A percentile compares a stretch with the other conserved stretches of the same genome.
Conservation (phyloP, 1,140 invertebrate species). For the Drosophila bipectinata region DNA sequence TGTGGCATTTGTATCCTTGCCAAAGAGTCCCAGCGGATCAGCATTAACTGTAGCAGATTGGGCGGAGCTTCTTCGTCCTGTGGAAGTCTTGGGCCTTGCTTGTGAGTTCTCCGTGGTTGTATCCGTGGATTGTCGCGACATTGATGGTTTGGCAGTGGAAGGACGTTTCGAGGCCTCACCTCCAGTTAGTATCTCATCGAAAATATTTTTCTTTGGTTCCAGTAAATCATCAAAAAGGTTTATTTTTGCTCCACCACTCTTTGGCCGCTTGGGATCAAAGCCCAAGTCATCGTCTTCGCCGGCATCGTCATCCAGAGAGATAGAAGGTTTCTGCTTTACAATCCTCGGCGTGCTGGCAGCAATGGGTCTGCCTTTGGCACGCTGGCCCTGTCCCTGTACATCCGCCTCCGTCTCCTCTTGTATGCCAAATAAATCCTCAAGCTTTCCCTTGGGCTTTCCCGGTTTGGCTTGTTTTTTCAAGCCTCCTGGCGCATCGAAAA, state of each 20-base stretch:
- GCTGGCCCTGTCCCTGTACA: constrained; percentile 30
- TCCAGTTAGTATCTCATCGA: constrained; percentile 55
- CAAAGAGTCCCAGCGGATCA: constrained; percentile 76
- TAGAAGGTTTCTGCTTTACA: constrained; percentile 70
- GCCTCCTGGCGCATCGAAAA: constrained; percentile 83
- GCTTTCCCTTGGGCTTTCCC: constrained; percentile 53
- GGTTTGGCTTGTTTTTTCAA: constrained; percentile 49
- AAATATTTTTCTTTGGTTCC: constrained; percentile 67
- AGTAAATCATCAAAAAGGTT: constrained; percentile 65
- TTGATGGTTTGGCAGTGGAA: constrained; percentile 55
- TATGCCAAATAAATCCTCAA: constrained; percentile 81
- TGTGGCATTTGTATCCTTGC: constrained; percentile 56
- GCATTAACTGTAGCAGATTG: constrained; percentile 55
- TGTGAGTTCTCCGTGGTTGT: constrained; percentile 76
- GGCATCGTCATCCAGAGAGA: constrained; percentile 61
- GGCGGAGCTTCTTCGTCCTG: constrained; percentile 68
- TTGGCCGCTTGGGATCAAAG: constrained; percentile 81
- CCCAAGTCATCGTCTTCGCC: constrained; percentile 78
- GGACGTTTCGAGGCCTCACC: constrained; percentile 51
- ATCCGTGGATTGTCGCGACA: constrained; percentile 80
- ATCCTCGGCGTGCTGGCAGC: constrained; percentile 65
- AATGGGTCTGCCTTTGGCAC: constrained; percentile 20
- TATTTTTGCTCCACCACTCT: constrained; percentile 53
- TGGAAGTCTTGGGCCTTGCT: constrained; percentile 70
- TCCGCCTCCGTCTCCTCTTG: constrained; percentile 72